Percentiles rank a stretch among this genome's conserved stretches.
Conservation (phyloP, 2,888 invertebrate genomes). For the Tinea pellionella region DNA sequence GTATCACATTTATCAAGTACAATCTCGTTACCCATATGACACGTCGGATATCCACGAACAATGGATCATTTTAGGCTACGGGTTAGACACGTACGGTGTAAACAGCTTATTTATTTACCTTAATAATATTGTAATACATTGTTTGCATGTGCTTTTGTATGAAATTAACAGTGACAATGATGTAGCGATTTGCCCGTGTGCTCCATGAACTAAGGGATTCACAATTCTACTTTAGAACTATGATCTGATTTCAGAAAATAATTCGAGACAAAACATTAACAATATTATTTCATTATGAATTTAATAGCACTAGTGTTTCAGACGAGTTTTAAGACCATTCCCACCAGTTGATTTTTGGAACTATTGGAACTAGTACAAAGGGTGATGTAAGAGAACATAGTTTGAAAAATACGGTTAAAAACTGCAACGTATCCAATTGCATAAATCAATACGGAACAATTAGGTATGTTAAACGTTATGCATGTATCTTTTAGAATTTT, state of each 20-base stretch:
- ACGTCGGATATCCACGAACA: constrained; percentile 8
- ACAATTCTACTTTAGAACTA: no score
- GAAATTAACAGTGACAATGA: no score
- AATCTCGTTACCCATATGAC: constrained; percentile 13
- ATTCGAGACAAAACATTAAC: neutral
- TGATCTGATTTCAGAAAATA: neutral
- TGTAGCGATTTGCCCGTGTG: no score
- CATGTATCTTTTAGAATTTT: neutral
- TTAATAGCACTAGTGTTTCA: no score
- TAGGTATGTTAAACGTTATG: neutral
- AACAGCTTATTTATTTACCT: neutral
- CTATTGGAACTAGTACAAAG: no score
- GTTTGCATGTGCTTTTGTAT: neutral
- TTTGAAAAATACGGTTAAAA: neutral
- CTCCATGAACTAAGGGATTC: no score
- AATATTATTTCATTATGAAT: no score
- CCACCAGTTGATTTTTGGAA: no score
- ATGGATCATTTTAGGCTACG: constrained; percentile 8
- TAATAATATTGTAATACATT: neutral
- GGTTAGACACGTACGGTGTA: neutral
- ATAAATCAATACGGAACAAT: neutral
- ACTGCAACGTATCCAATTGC: no score
- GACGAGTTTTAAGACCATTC: no score
- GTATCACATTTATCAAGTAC: constrained; percentile 11
- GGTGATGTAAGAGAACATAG: no score